Evolutionary conservation across 64 coral and sea anemone species (phyloP).

Genomic region (Actinia tenebrosa): DNA sequence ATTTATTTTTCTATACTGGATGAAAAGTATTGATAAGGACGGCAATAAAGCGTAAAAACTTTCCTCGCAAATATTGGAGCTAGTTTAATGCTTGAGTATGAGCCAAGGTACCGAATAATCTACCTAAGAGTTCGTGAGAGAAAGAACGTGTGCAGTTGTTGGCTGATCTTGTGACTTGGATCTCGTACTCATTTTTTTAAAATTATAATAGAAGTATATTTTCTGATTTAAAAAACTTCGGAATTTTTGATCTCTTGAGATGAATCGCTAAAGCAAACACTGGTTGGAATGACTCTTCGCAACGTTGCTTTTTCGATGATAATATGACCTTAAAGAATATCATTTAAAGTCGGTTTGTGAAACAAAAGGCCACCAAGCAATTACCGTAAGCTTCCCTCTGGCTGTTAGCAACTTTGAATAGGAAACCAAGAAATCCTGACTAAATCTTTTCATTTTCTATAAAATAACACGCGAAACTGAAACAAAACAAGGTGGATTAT

Average conservation of each 20-base stretch:
- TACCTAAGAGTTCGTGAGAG: neutral
- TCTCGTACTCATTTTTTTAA: neutral
- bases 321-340: constrained; percentile 72
- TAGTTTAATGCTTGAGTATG: neutral
- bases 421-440: neutral
- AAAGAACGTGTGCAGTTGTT: neutral
- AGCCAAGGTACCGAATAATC: neutral
- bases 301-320: constrained; percentile 26
- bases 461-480: constrained; percentile 2
- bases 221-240: neutral
- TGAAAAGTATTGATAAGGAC: neutral
- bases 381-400: constrained; percentile 62
- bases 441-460: constrained; percentile 11
- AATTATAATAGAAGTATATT: neutral
- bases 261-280: constrained; percentile 24
- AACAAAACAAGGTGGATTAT: constrained; percentile 20
- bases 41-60: neutral
- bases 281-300: neutral
- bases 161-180: neutral
- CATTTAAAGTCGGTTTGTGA: constrained; percentile 78
- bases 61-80: neutral
- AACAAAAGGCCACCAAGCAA: constrained; percentile 71
- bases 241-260: constrained; percentile 14
- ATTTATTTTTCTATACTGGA: neutral
- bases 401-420: constrained; percentile 38